phyloP scores from a whole-genome alignment of 2,888 invertebrate species.

The Tenthredo livida region DNA sequence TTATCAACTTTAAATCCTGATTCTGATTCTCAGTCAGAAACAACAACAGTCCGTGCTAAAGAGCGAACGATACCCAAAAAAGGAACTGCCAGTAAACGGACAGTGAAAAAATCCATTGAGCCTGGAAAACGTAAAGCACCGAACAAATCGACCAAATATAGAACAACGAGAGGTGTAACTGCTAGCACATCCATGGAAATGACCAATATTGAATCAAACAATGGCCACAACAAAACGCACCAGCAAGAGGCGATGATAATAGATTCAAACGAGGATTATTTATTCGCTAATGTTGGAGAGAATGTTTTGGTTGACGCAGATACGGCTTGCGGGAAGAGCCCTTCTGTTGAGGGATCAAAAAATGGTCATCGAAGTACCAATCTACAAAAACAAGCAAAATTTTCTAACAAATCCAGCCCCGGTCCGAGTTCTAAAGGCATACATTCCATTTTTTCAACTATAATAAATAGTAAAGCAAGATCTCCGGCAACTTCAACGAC shows the following conservation, averaged over 20 bases:
- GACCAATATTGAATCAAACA: neutral
- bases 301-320: neutral
- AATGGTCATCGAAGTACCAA: neutral
- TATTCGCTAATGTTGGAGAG: neutral
- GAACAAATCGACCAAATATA: conserved; percentile 48
- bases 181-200: conserved; percentile 13
- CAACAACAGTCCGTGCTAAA: conserved; percentile 71
- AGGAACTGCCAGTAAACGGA: conserved; percentile 67
- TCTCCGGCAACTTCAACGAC: conserved; percentile 5
- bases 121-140: conserved; percentile 64
- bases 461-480: conserved; percentile 12
- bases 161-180: conserved; percentile 43
- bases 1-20: conserved; percentile 88
- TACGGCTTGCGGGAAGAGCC: neutral
- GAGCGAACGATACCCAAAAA: conserved; percentile 74
- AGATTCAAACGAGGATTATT: conserved; percentile 38
- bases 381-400: neutral
- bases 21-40: conserved; percentile 75
- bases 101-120: conserved; percentile 65
- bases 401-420: neutral
- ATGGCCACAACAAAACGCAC: neutral
- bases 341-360: neutral
- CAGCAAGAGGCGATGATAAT: conserved; percentile 12
- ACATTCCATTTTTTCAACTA: conserved; percentile 40
- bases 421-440: conserved; percentile 8